Conservation (phyloP, 1,140 invertebrate species). For the Ooceraea biroi region DNA sequence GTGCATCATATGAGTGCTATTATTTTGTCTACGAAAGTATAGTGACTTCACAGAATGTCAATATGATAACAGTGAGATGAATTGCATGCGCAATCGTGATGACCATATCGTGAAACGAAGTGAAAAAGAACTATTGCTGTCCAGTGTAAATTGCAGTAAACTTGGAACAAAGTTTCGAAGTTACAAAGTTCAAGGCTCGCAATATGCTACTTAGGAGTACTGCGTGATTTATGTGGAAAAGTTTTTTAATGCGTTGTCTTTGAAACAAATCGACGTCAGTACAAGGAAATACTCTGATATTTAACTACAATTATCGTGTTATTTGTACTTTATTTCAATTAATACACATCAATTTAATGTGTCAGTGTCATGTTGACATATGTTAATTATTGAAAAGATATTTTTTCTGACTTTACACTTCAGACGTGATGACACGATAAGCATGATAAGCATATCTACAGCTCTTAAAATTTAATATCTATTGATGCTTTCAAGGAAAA, state of each 20-base stretch:
- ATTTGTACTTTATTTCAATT: neutral
- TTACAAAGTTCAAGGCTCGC: slow-evolving; percentile 26
- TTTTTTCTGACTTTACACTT: too few relatives aligned
- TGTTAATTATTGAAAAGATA: too few relatives aligned
- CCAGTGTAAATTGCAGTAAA: neutral
- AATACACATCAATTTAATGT: too few relatives aligned
- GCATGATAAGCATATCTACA: too few relatives aligned
- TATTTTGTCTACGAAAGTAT: neutral
- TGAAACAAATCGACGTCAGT: neutral
- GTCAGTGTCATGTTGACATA: too few relatives aligned
- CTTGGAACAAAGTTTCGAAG: neutral
- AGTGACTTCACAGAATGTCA: neutral
- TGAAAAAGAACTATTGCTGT: neutral
- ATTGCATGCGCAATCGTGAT: neutral
- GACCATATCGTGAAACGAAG: neutral
- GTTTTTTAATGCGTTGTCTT: neutral
- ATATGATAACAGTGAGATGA: neutral
- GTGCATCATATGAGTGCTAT: too few relatives aligned
- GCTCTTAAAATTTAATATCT: slow-evolving; percentile 21
- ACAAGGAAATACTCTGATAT: neutral
- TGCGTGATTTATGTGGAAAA: neutral
- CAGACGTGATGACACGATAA: too few relatives aligned
- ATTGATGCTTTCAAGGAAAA: slow-evolving; percentile 12
- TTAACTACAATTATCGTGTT: neutral
- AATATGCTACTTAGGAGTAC: neutral